These are phyloP conservation scores for Scaptodrosophila latifasciaeformis DNA, from an alignment of 2,888 invertebrate species.

Conservation along the genomic window DNA sequence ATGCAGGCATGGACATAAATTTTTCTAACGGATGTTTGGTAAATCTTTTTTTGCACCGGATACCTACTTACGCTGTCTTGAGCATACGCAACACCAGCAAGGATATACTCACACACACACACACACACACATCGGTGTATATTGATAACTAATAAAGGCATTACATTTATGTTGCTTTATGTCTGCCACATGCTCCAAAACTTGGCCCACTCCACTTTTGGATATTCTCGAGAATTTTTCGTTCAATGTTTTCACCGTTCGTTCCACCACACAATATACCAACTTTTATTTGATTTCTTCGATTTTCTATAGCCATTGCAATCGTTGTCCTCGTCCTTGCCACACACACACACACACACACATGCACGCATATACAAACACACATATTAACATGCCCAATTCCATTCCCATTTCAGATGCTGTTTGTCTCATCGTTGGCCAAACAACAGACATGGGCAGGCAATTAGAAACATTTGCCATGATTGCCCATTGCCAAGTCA, in stretches of 20 bases:
- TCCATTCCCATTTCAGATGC: too few relatives aligned
- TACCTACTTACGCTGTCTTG: conserved; percentile 53
- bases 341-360: background rate
- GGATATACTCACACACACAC: conserved; percentile 7
- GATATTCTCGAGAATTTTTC: too few relatives aligned
- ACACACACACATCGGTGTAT: conserved; percentile 11
- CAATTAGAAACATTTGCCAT: conserved; percentile 59
- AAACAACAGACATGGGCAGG: conserved; percentile 44
- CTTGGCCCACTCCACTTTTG: background rate
- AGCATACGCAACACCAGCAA: conserved; percentile 21
- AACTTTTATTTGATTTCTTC: conserved; percentile 38
- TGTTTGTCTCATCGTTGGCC: too few relatives aligned
- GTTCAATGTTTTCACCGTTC: conserved; percentile 5
- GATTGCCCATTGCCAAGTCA: conserved; percentile 22
- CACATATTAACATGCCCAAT: too few relatives aligned
- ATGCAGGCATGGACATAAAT: conserved; percentile 21
- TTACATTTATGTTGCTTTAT: conserved; percentile 56
- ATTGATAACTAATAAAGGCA: conserved; percentile 64
- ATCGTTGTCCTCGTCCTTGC: conserved; percentile 14
- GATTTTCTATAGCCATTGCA: conserved; percentile 39
- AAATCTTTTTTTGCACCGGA: conserved; percentile 60
- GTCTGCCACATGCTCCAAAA: conserved; percentile 1
- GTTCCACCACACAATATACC: conserved; percentile 40
- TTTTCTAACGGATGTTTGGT: conserved; percentile 61
- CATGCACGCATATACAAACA: background rate